A percentile compares a stretch with the other conserved stretches of the same genome.
Evolutionary conservation across 2,797 vertebrate genomes (phyloP).

Genomic region (Sarcophilus harrisii): DNA sequence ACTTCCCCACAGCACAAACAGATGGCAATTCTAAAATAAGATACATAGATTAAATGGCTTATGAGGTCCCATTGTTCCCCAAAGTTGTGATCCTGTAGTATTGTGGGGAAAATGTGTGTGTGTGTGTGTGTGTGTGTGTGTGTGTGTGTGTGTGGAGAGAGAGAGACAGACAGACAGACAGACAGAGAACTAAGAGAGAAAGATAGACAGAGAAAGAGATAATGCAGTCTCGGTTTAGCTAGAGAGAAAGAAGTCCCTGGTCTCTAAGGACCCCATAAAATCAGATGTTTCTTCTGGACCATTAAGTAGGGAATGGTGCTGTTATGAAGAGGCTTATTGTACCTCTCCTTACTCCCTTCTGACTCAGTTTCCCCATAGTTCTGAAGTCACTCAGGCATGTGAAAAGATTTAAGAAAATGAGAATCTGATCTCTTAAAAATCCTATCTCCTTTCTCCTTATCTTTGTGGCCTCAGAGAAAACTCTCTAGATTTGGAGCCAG

Average conservation of each 20-base stretch:
- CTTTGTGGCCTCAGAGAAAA: background rate
- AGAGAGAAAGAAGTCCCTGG: background rate
- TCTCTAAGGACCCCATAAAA: slow-evolving; percentile 5
- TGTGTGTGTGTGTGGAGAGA: background rate
- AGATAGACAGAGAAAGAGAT: too few relatives aligned
- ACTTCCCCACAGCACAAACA: background rate
- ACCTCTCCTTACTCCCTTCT: background rate
- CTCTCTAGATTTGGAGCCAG: background rate
- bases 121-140: too few relatives aligned
- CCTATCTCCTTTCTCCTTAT: background rate
- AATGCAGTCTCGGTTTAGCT: too few relatives aligned
- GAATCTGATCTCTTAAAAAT: background rate
- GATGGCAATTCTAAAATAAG: background rate
- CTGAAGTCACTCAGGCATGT: background rate
- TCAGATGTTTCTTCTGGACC: background rate
- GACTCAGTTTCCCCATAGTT: background rate
- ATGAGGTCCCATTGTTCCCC: background rate
- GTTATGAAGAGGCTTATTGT: background rate
- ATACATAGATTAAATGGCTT: background rate
- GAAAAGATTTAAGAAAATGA: background rate
- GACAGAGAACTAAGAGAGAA: too few relatives aligned
- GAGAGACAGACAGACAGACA: background rate
- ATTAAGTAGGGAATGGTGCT: background rate
- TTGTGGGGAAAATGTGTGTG: background rate
- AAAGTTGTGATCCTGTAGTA: too few relatives aligned